A percentile compares a stretch with the other conserved stretches of the same genome.
Conservation (phyloP, 2,888 invertebrate species). For the Halocaridina rubra region DNA sequence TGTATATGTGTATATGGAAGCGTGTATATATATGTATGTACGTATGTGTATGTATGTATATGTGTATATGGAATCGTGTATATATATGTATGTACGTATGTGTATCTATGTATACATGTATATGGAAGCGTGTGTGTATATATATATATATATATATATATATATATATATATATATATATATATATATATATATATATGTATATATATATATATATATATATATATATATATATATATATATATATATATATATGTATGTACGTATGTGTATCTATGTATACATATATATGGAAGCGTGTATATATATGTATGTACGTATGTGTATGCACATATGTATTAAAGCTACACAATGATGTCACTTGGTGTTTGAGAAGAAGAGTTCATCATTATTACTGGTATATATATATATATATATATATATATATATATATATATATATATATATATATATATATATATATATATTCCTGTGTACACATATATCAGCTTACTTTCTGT, state of each 20-base stretch:
- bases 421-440: too few species aligned
- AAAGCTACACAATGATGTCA: background rate
- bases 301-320: background rate
- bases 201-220: background rate
- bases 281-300: background rate
- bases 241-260: slow-evolving; percentile 8
- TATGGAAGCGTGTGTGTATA: background rate
- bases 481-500: too few species aligned
- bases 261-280: background rate
- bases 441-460: too few species aligned
- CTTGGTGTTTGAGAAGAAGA: too few species aligned
- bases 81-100: background rate
- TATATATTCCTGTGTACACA: too few species aligned
- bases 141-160: slow-evolving; percentile 8
- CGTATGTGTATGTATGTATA: slow-evolving; percentile 2
- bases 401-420: too few species aligned
- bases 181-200: background rate
- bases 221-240: slow-evolving; percentile 5
- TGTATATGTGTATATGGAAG: background rate
- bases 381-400: too few species aligned
- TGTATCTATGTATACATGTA: background rate
- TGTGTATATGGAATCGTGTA: background rate
- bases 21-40: background rate
- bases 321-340: background rate
- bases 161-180: slow-evolving; percentile 4